These are phyloP conservation scores for Zaprionus ornatus DNA, from an alignment of 1,140 invertebrate genomes.

Conservation along the genomic window DNA sequence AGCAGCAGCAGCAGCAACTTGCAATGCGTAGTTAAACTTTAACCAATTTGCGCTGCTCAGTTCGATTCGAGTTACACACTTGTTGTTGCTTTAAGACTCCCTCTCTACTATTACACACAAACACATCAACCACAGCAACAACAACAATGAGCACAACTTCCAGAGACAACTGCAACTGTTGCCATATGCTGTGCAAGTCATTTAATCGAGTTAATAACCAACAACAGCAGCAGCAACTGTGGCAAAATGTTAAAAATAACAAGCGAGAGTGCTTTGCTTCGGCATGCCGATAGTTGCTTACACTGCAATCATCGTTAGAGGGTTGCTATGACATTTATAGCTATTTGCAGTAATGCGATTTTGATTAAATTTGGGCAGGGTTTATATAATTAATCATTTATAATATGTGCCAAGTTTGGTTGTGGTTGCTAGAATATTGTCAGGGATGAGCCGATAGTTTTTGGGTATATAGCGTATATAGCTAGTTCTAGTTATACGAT, in stretches of 20 bases:
- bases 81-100: conserved; percentile 49
- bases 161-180: conserved; percentile 21
- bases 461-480: neutral
- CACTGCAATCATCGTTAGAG: neutral
- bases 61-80: conserved; percentile 23
- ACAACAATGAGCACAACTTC: neutral
- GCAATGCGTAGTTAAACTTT: conserved; percentile 30
- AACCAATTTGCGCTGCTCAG: conserved; percentile 38
- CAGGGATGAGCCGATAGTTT: neutral
- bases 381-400: neutral
- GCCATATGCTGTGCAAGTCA: conserved; percentile 22
- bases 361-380: neutral
- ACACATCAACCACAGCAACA: neutral
- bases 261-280: neutral
- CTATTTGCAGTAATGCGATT: neutral
- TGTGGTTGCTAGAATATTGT: neutral
- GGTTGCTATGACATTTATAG: neutral
- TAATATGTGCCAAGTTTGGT: neutral
- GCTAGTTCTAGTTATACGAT: too few relatives aligned
- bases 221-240: neutral
- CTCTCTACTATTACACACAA: neutral
- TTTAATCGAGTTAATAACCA: conserved; percentile 50
- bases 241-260: neutral
- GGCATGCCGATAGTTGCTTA: neutral
- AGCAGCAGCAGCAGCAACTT: conserved; percentile 19